phyloP scores from a whole-genome alignment of 2,113 vertebrate genomes.

The Catharus bicknelli region DNA sequence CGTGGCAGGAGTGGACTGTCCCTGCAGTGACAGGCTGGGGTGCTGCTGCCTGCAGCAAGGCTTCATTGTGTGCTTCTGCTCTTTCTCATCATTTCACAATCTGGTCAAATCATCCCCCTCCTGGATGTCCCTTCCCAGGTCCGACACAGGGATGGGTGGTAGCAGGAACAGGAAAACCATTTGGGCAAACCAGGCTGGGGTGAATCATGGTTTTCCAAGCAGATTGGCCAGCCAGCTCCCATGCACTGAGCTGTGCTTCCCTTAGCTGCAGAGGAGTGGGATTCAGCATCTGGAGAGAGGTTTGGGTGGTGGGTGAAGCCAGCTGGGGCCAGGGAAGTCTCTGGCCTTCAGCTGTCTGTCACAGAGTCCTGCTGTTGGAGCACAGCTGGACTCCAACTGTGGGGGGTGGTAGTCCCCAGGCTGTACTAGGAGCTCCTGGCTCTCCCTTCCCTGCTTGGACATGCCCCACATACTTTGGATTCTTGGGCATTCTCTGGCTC shows the following conservation, averaged over 20 bases:
- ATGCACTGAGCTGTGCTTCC: accelerated
- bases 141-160: not conserved
- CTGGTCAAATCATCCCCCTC: not conserved
- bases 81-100: not conserved
- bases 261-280: accelerated
- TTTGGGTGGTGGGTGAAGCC: not conserved
- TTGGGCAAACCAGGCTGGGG: not conserved
- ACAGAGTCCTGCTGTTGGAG: not conserved
- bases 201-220: not conserved
- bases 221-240: accelerated
- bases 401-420: not conserved
- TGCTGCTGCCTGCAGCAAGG: not conserved
- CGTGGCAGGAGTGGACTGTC: not conserved
- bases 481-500: not conserved
- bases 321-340: not conserved
- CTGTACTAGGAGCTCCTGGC: accelerated
- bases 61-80: not conserved
- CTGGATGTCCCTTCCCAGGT: not conserved
- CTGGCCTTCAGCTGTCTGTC: not conserved
- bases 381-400: not conserved
- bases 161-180: not conserved
- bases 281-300: not conserved
- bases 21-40: not conserved
- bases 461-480: not conserved
- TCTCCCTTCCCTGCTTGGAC: accelerated